Base-by-base conservation (phyloP, 1,140 invertebrate species). In the Caenorhabditis briggsae region DNA sequence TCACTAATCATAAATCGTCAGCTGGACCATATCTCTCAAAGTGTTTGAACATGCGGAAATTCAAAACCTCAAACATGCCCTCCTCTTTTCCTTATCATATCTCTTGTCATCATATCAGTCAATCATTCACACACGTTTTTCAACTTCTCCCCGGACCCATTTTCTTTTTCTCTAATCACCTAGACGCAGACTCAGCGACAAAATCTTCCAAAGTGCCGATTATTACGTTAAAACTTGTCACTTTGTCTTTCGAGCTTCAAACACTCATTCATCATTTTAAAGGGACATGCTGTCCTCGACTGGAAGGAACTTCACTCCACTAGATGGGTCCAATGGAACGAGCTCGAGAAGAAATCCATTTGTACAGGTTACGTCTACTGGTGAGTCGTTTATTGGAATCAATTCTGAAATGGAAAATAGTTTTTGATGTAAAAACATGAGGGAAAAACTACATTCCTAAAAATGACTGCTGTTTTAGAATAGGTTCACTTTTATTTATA, bases 81-180 rank as follows among this genome's bases (percentile, higher is more conserved):
- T 48, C 64, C 64, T 41, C n/a, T 18, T 41, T 5, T 25, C 46
- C 25, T 50, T 23, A 9, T 78, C n/a, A 14, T 23, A 12, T 12
- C 20, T 78, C 43, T 43, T 78, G 70, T 78, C 70, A 78, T 78
- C 70, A 78, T 78, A 78, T 78, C 70, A 78, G 70, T 78, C 70
- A 78, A 78, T 78, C 70, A 78, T 78, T 78, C 70, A 78, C 70
- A 78, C 70, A 78, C 70, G 70, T 78, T 78, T 78, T 78, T 70
- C 64, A 61, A 25, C 59, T 25, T 61, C 23, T 14, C 2, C 59
- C 18, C 2, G 23, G 59, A 20, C 59, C 59, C 59, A 53, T 11
- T 53, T 16, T 50, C 50, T 50, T 14, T 1, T 50, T 16, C 12
- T 53, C 33, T 33, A 33, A 33, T 33, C 33, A 33, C 11, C 50